Evolutionary conservation across 2,113 vertebrate genomes (phyloP).

Genomic region (Misgurnus anguillicaudatus): DNA sequence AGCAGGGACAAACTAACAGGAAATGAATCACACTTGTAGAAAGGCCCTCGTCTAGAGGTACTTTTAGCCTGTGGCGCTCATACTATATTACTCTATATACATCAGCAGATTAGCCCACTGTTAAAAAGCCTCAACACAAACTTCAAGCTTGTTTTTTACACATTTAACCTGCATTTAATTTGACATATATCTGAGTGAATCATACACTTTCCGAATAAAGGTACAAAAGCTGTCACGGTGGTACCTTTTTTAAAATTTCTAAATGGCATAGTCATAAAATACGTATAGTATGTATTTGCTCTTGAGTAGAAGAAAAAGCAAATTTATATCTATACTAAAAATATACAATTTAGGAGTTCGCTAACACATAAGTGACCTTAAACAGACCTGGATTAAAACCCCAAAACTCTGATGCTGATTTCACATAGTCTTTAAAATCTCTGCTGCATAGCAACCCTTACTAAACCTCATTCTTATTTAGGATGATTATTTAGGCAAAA

Average conservation of each 20-base stretch:
- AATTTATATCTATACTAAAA: too few relatives aligned
- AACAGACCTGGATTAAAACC: too few relatives aligned
- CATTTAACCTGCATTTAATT: not conserved
- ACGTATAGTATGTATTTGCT: too few relatives aligned
- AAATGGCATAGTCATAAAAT: too few relatives aligned
- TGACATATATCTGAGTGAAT: not conserved
- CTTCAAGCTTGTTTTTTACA: not conserved
- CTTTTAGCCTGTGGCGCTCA: not conserved
- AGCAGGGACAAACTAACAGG: slow-evolving; percentile 29
- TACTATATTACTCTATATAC: not conserved
- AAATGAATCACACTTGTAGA: slow-evolving; percentile 22
- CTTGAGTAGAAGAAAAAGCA: too few relatives aligned
- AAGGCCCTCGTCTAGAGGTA: not conserved
- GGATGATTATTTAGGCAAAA: not conserved
- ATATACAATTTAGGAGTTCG: too few relatives aligned
- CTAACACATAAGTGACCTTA: too few relatives aligned
- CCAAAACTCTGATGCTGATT: too few relatives aligned
- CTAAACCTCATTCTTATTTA: not conserved
- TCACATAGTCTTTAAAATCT: not conserved
- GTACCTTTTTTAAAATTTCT: too few relatives aligned
- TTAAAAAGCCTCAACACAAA: not conserved
- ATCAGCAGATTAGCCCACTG: not conserved
- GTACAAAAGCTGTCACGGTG: too few relatives aligned
- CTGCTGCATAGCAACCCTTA: not conserved
- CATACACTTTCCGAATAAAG: too few relatives aligned